These are phyloP conservation scores for Thalpophila matura DNA, from an alignment of 2,888 invertebrate genomes.

Conservation along the genomic window DNA sequence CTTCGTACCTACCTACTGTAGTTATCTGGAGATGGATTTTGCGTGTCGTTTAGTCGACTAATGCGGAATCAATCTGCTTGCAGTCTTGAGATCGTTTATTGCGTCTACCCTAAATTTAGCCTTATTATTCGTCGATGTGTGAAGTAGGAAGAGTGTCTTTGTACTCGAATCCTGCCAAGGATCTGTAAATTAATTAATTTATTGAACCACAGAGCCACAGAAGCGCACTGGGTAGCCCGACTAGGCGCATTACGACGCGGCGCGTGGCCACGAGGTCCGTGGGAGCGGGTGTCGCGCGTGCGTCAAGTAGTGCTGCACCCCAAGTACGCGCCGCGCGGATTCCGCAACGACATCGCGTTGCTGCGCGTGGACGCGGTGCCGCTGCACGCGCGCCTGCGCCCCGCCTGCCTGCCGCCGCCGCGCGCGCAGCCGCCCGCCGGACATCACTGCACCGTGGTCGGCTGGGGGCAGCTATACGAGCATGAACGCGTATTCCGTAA, in stretches of 20 bases:
- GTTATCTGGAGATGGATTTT: too few species aligned
- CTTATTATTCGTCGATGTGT: too few species aligned
- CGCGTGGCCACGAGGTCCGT: conserved; percentile 93
- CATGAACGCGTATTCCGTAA: conserved; percentile 95
- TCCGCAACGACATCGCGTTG: conserved; percentile 95
- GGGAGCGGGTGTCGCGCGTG: conserved; percentile 93
- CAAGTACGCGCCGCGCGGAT: conserved; percentile 94
- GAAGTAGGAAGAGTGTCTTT: too few species aligned
- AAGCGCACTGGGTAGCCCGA: conserved; percentile 95
- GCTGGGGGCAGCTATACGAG: conserved; percentile 96
- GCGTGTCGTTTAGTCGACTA: too few species aligned
- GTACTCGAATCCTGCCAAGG: too few species aligned
- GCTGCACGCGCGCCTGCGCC: conserved; percentile 85
- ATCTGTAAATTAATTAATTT: conserved; percentile 3
- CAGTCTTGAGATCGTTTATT: too few species aligned
- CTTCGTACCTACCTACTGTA: too few species aligned
- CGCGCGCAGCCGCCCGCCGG: conserved; percentile 92
- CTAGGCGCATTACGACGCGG: conserved; percentile 94
- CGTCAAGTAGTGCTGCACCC: conserved; percentile 93
- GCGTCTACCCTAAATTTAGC: too few species aligned
- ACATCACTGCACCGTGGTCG: conserved; percentile 94
- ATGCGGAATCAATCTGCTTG: too few species aligned
- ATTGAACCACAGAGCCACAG: conserved; percentile 90
- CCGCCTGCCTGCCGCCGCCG: conserved; percentile 90
- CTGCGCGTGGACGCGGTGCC: conserved; percentile 92